Conservation (phyloP, 2,113 vertebrate genomes). For the Girardinichthys multiradiatus region DNA sequence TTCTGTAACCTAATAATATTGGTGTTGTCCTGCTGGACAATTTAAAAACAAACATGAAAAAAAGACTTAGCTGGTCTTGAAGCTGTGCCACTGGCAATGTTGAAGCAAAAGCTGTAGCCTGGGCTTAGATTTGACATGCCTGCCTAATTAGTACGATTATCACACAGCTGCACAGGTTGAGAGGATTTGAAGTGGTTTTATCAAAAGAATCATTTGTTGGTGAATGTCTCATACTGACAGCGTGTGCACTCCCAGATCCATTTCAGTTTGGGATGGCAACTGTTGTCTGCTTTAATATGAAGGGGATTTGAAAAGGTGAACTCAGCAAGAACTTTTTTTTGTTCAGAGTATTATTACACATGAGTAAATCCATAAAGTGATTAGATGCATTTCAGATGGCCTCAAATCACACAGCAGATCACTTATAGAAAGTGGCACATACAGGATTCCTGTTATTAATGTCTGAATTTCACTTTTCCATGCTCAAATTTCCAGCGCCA, state of each 20-base stretch:
- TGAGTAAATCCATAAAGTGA: constrained; percentile 23
- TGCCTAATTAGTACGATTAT: constrained; percentile 96
- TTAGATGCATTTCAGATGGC: constrained; percentile 9
- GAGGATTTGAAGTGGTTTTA: constrained; percentile 88
- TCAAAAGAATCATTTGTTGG: constrained; percentile 89
- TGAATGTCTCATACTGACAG: constrained; percentile 88
- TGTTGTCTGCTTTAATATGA: constrained; percentile 35
- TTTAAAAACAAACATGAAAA: background rate
- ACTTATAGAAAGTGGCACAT: too few species aligned
- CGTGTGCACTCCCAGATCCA: constrained; percentile 81
- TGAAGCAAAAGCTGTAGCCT: constrained; percentile 26
- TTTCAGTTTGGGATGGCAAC: constrained; percentile 56
- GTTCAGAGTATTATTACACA: background rate
- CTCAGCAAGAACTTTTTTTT: constrained; percentile 17
- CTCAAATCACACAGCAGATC: background rate
- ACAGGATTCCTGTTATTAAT: background rate
- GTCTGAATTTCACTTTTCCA: background rate
- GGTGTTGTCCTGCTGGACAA: background rate
- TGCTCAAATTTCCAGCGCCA: too few species aligned
- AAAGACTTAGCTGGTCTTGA: background rate
- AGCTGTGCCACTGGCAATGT: background rate
- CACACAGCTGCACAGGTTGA: constrained; percentile 87
- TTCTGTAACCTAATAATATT: constrained; percentile 6
- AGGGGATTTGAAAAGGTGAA: constrained; percentile 27
- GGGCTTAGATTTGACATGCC: constrained; percentile 76